These are phyloP conservation scores for Lordiphosa mommai DNA, from an alignment of 1,140 invertebrate species.

Conservation along the genomic window DNA sequence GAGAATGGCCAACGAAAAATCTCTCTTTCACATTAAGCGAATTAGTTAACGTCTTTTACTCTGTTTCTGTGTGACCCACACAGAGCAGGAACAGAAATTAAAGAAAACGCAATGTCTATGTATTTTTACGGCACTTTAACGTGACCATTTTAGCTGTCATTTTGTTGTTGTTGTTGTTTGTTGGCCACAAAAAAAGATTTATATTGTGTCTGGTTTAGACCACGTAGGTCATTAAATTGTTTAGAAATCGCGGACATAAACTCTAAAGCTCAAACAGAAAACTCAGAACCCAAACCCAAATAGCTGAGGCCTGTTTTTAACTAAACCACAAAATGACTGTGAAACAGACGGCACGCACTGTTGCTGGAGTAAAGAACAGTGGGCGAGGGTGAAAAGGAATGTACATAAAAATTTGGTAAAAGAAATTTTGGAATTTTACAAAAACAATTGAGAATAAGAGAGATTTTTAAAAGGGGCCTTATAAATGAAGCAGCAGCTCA, in stretches of 20 bases:
- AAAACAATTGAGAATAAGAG: too few species aligned
- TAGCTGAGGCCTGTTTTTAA: slow-evolving; percentile 39
- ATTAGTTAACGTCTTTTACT: slow-evolving; percentile 39
- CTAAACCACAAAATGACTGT: slow-evolving; percentile 69
- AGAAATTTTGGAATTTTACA: background rate
- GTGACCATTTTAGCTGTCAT: slow-evolving; percentile 63
- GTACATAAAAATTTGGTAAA: background rate
- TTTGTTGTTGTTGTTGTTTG: slow-evolving; percentile 44
- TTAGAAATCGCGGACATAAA: slow-evolving; percentile 67
- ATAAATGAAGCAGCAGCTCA: too few species aligned
- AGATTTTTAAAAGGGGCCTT: too few species aligned
- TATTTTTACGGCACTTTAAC: slow-evolving; percentile 67
- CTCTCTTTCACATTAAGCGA: slow-evolving; percentile 25
- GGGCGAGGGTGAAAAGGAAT: background rate
- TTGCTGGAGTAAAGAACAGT: slow-evolving; percentile 20
- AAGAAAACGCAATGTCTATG: slow-evolving; percentile 15
- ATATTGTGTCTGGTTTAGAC: slow-evolving; percentile 66
- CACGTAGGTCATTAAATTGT: slow-evolving; percentile 75
- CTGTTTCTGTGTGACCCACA: slow-evolving; percentile 51
- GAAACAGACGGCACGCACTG: slow-evolving; percentile 49
- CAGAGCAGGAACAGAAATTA: slow-evolving; percentile 13
- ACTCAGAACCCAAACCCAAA: slow-evolving; percentile 25
- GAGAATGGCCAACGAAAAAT: slow-evolving; percentile 18
- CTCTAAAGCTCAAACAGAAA: slow-evolving; percentile 30
- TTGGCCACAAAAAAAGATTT: slow-evolving; percentile 60